phyloP scores from a whole-genome alignment of 2,888 invertebrate species.

The Digitonthophagus gazella region DNA sequence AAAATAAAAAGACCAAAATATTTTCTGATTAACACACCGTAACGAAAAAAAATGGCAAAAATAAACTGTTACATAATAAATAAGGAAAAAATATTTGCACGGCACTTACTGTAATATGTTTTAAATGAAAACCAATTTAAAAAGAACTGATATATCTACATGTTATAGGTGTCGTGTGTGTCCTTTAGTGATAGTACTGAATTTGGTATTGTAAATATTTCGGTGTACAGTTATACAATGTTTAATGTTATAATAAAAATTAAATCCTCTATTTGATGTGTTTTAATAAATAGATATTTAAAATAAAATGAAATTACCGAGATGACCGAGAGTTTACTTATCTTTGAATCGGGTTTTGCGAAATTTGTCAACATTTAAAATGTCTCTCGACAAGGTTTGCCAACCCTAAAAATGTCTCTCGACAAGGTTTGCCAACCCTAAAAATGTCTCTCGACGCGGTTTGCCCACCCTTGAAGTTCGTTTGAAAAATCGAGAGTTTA shows the following conservation, averaged over 20 bases:
- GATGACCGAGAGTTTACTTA: no score
- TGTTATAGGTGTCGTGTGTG: background rate
- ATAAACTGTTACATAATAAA: background rate
- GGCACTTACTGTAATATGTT: no score
- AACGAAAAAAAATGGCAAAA: background rate
- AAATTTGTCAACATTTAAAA: no score
- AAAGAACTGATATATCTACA: background rate
- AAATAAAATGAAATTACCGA: no score
- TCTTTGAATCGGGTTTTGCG: no score
- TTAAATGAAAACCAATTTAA: background rate
- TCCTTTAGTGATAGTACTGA: slow-evolving; percentile 4
- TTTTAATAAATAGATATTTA: background rate
- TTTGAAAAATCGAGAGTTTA: no score
- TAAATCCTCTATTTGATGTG: background rate
- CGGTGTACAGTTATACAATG: slow-evolving; percentile 26
- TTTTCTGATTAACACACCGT: slow-evolving; percentile 18
- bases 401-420: no score
- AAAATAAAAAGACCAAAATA: slow-evolving; percentile 1
- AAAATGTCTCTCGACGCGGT: no score
- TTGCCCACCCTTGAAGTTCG: no score
- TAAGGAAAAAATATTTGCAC: no score
- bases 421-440: no score
- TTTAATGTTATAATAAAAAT: slow-evolving; percentile 26
- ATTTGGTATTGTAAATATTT: slow-evolving; percentile 20
- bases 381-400: no score